Conservation (phyloP, 2,888 invertebrate species). For the Pterobdella sp. region DNA sequence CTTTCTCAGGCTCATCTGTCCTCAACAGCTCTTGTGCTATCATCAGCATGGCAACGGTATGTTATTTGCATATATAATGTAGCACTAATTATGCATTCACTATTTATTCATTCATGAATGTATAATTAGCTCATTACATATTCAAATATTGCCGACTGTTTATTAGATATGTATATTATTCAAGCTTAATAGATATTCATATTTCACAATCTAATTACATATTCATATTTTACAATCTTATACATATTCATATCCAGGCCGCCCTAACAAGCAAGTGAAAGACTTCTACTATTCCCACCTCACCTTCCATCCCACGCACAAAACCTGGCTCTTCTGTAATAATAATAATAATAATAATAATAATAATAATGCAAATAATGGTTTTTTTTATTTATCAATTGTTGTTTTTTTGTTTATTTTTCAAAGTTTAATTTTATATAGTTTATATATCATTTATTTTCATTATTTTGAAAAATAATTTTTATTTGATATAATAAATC, state of each 20-base stretch:
- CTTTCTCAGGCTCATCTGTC: slow-evolving; percentile 46
- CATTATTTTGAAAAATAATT: neutral
- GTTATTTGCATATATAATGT: no score
- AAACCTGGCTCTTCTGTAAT: slow-evolving; percentile 50
- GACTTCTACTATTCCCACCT: slow-evolving; percentile 45
- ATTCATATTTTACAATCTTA: neutral
- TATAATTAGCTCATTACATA: no score
- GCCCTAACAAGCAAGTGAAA: slow-evolving; percentile 32
- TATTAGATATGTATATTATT: no score
- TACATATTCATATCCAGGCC: slow-evolving; percentile 18
- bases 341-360: no score
- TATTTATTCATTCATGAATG: no score
- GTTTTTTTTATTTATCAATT: no score
- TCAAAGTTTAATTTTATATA: neutral
- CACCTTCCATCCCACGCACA: slow-evolving; percentile 46
- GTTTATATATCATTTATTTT: neutral
- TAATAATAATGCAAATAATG: no score
- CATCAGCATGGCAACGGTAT: slow-evolving; percentile 39
- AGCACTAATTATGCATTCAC: no score
- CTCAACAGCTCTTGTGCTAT: slow-evolving; percentile 47
- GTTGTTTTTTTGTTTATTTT: neutral
- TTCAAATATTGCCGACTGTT: no score
- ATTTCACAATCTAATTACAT: no score
- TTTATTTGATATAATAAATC: neutral
- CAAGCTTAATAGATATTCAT: no score